Percentiles rank a stretch among this genome's conserved stretches.
Evolutionary conservation across 2,113 vertebrate species (phyloP).

Genomic region (Smithornis capensis): DNA sequence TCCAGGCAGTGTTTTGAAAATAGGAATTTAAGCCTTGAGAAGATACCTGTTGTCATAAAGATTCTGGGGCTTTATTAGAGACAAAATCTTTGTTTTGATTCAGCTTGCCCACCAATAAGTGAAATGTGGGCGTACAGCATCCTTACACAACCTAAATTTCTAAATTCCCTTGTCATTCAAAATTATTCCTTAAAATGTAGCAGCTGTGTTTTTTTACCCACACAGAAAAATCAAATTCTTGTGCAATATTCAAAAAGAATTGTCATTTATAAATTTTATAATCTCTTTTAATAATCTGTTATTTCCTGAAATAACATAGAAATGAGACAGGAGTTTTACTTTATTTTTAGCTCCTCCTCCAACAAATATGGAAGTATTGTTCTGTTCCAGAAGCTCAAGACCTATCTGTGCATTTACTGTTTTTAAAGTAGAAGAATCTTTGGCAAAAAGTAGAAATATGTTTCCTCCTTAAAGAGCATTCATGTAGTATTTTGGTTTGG

Average conservation of each 20-base stretch:
- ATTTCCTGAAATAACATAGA: neutral
- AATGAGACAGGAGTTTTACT: accelerated
- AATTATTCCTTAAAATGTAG: neutral
- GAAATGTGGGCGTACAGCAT: neutral
- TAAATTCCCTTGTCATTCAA: neutral
- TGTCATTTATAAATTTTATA: neutral
- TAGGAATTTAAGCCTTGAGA: neutral
- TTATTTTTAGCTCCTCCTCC: neutral
- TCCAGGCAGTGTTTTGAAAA: neutral
- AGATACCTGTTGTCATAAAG: neutral
- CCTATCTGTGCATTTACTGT: neutral
- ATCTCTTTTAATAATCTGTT: neutral
- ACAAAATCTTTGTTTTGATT: neutral
- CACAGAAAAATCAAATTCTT: neutral
- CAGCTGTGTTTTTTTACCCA: neutral
- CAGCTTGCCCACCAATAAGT: neutral
- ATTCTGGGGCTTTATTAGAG: neutral
- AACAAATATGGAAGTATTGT: neutral
- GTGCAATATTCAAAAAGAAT: neutral
- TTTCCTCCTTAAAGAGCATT: neutral
- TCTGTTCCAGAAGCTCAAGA: neutral
- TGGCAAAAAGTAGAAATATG: neutral
- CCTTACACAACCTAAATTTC: neutral
- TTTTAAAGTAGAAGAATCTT: neutral
- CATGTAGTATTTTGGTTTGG: neutral